phyloP scores from a whole-genome alignment of 64 coral and sea anemone genomes.

The Astreopora myriophthalma region DNA sequence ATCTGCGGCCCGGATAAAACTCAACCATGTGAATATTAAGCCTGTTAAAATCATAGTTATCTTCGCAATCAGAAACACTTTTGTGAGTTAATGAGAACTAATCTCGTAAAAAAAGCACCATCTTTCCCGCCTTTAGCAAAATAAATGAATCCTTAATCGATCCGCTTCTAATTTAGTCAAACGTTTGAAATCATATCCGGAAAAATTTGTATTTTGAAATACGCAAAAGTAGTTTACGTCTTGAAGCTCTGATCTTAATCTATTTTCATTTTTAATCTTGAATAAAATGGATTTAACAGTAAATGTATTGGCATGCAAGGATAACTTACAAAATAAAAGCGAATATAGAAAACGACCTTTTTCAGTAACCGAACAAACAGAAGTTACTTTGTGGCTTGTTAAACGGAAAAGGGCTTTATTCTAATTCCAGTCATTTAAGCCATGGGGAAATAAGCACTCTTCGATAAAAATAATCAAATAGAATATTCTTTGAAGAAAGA shows the following conservation, averaged over 20 bases:
- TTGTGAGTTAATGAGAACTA: slow-evolving; percentile 5
- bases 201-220: slow-evolving; percentile 4
- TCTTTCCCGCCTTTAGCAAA: background rate
- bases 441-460: background rate
- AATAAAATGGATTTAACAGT: background rate
- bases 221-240: background rate
- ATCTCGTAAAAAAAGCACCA: background rate
- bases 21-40: background rate
- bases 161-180: background rate
- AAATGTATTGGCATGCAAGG: background rate
- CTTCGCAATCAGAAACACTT: background rate
- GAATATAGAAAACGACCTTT: background rate
- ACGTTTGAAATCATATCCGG: background rate
- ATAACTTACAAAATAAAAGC: background rate
- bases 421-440: slow-evolving; percentile 2
- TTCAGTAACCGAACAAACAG: background rate
- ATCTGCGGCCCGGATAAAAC: background rate
- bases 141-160: background rate
- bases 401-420: slow-evolving; percentile 9
- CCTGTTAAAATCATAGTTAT: background rate
- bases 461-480: background rate
- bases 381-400: background rate
- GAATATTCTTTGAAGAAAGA: background rate
- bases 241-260: background rate
- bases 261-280: background rate